Evolutionary conservation across 2,888 invertebrate species (phyloP).

Genomic region (Cryptophagus acutangulus): DNA sequence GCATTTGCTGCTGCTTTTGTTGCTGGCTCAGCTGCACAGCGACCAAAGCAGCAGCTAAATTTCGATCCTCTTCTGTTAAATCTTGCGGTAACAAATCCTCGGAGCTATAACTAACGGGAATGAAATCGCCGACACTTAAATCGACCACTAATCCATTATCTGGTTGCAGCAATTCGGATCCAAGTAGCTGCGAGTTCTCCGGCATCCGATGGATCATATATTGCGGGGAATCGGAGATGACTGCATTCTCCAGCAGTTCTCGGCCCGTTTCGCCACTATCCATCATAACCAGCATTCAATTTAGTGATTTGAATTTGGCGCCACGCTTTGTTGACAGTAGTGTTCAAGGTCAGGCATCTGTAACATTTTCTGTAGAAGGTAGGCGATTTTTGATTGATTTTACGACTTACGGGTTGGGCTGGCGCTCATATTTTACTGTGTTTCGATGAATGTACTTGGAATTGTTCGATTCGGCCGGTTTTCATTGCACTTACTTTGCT

Average conservation of each 20-base stretch:
- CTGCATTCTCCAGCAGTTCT: conserved; percentile 43
- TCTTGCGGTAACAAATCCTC: conserved; percentile 47
- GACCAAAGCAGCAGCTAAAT: conserved; percentile 58
- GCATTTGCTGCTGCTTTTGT: conserved; percentile 54
- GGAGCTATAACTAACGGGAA: conserved; percentile 45
- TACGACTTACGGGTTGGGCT: no score
- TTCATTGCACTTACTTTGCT: no score
- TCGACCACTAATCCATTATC: conserved; percentile 46
- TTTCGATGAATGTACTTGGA: no score
- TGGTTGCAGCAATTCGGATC: conserved; percentile 43
- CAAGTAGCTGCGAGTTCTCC: conserved; percentile 44
- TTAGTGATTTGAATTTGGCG: no score
- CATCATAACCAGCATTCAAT: no score
- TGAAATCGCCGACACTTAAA: conserved; percentile 45
- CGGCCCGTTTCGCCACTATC: conserved; percentile 24
- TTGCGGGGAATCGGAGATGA: conserved; percentile 41
- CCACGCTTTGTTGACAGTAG: no score
- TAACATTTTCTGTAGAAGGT: no score
- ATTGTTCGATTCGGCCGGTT: no score
- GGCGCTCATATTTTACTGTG: no score
- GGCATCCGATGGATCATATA: conserved; percentile 46
- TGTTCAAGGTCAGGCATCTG: no score
- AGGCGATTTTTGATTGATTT: no score
- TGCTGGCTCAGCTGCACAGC: conserved; percentile 59
- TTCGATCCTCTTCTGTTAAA: conserved; percentile 56